A percentile compares a stretch with the other conserved stretches of the same genome.
phyloP scores from a whole-genome alignment of 2,797 vertebrate species.

The Tragopan temminckii region DNA sequence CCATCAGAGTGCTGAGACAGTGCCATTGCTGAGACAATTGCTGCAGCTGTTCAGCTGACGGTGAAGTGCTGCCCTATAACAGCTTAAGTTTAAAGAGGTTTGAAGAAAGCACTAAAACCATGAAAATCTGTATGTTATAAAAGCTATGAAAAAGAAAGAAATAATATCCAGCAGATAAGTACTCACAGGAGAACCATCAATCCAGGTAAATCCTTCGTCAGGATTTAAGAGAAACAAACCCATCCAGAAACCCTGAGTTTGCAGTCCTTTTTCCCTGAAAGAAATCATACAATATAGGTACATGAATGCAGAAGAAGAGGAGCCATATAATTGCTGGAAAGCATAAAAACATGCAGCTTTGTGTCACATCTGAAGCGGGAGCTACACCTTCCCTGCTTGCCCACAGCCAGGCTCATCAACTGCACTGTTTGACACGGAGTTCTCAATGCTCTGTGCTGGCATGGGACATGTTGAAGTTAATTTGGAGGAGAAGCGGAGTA shows the following conservation, averaged over 20 bases:
- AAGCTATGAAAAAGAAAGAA: neutral
- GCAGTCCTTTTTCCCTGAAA: conserved; percentile 58
- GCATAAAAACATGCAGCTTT: neutral
- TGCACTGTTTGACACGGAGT: neutral
- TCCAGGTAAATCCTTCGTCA: conserved; percentile 88
- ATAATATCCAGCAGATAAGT: neutral
- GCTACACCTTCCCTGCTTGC: neutral
- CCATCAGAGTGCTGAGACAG: neutral
- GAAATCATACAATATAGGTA: neutral
- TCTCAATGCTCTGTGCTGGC: neutral
- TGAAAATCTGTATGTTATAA: neutral
- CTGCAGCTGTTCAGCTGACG: neutral
- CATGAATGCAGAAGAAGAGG: neutral
- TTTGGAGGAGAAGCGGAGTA: neutral
- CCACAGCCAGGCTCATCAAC: neutral
- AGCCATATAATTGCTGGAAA: neutral
- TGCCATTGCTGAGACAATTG: neutral
- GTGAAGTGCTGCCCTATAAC: neutral
- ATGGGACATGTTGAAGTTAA: neutral
- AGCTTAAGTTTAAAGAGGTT: neutral
- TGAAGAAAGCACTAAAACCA: neutral
- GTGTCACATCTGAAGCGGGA: neutral
- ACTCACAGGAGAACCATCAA: conserved; percentile 89
- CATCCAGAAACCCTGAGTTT: conserved; percentile 86
- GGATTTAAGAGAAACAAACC: conserved; percentile 84